phyloP scores from a whole-genome alignment of 2,888 invertebrate genomes.

The Cactoblastis cactorum region DNA sequence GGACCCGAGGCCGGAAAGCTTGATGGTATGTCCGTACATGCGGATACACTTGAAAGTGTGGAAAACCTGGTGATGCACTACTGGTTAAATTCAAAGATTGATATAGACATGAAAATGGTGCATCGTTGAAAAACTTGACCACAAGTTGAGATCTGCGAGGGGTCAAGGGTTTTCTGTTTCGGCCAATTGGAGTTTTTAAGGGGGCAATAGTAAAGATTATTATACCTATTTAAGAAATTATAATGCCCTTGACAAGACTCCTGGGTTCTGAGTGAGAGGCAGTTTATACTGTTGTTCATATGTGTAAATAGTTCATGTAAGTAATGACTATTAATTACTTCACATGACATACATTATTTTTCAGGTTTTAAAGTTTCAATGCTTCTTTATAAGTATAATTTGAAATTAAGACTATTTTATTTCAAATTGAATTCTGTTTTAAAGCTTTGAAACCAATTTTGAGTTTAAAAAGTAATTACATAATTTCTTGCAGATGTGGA shows the following conservation, averaged over 20 bases:
- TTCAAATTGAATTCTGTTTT: conserved; percentile 22
- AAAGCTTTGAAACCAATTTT: conserved; percentile 28
- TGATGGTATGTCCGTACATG: conserved; percentile 74
- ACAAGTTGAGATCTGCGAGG: conserved; percentile 62
- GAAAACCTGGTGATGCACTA: conserved; percentile 79
- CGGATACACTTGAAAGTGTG: conserved; percentile 76
- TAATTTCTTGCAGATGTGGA: conserved; percentile 88
- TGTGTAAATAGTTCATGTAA: conserved; percentile 76
- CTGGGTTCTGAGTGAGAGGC: conserved; percentile 78
- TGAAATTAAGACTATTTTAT: conserved; percentile 23
- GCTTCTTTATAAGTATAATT: conserved; percentile 22
- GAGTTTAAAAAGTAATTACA: conserved; percentile 15
- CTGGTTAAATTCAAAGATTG: conserved; percentile 34
- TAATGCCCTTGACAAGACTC: conserved; percentile 69
- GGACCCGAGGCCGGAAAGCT: conserved; percentile 79
- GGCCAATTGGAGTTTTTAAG: conserved; percentile 74
- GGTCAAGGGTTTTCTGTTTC: conserved; percentile 80
- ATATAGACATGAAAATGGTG: conserved; percentile 43
- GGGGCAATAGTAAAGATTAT: conserved; percentile 48
- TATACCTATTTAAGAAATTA: conserved; percentile 31
- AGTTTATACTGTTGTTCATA: conserved; percentile 58
- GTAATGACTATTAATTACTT: conserved; percentile 70
- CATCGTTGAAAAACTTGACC: conserved; percentile 80
- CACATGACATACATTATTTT: conserved; percentile 25
- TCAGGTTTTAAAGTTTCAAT: conserved; percentile 18